phyloP scores from a whole-genome alignment of 2,888 invertebrate species.

The Reticulitermes lucifugus region DNA sequence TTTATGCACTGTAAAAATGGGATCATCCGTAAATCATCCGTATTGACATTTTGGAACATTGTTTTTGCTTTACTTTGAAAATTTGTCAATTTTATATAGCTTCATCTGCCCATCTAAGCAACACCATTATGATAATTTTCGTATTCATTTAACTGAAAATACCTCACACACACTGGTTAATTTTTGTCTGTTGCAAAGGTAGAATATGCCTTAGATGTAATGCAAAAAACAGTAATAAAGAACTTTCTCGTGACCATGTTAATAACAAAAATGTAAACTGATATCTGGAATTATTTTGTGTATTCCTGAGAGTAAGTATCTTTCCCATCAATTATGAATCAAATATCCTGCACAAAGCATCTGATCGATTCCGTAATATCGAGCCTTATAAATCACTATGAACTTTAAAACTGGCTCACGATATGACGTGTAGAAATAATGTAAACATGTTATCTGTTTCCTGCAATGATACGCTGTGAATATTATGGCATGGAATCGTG shows the following conservation, averaged over 20 bases:
- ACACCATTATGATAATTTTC: too few species aligned
- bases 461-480: neutral
- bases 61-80: too few species aligned
- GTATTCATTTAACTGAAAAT: too few species aligned
- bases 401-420: neutral
- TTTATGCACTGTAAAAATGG: too few species aligned
- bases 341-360: neutral
- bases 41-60: too few species aligned
- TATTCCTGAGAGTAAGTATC: conserved; percentile 6
- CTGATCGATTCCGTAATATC: neutral
- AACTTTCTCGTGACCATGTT: conserved; percentile 6
- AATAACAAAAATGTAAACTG: conserved; percentile 33
- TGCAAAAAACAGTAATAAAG: neutral
- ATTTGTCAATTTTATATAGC: too few species aligned
- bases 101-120: too few species aligned
- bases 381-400: neutral
- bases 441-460: neutral
- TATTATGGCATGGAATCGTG: neutral
- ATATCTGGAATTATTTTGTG: conserved; percentile 24
- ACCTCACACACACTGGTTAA: too few species aligned
- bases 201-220: neutral
- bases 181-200: too few species aligned
- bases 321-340: neutral
- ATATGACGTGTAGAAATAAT: neutral
- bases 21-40: too few species aligned